Evolutionary conservation across 2,888 invertebrate species (phyloP), one percentile per base, ranked within the genome.

Genomic region (Cephonodes hylas): DNA sequence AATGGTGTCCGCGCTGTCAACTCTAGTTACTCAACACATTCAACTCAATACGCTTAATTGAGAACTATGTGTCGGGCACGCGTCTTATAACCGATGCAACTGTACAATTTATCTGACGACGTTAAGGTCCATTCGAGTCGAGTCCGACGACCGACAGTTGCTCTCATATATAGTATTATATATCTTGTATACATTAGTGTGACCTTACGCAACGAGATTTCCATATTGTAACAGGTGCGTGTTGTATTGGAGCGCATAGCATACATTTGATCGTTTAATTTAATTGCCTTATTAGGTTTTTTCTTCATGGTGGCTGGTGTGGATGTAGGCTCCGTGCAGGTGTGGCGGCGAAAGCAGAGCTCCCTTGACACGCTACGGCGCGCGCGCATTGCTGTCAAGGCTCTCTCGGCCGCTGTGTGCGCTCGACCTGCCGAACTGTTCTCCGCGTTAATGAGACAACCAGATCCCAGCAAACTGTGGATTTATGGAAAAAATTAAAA

Each of bases 291-390:
- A 75, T 76, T 77, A 73, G 76, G 74, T 66, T 73, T 79, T 77
- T 76, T 71, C 72, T 70, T 68, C 65, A 63, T 72, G 66, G 66
- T 69, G 64, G 22, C 61, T 68, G 69, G 22, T 45, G 68, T 71
- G 69, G 77, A 75, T 77, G 76, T 84, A 79, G 82, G 81, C 78
- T 80, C 71, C 72, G 75, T 75, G 76, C 83, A 84, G 91, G 88
- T 86, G 89, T 85, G 88, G 84, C 89, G 83, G 90, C 89, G 91
- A 91, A 91, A 91, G 91, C 91, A 90, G 89, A 80, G 86, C 89
- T 90, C 91, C 91, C 91, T 91, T 91, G 91, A 91, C 91, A 91
- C 83, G 91, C 84, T 84, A 89, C 91, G 90, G 87, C 88, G 89
- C 87, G 81, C 88, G 91, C 88, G 88, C 91, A 91, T 91, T 91